These are phyloP conservation scores for Proteles cristata DNA, from an alignment of 2,113 vertebrate species.

Conservation along the genomic window DNA sequence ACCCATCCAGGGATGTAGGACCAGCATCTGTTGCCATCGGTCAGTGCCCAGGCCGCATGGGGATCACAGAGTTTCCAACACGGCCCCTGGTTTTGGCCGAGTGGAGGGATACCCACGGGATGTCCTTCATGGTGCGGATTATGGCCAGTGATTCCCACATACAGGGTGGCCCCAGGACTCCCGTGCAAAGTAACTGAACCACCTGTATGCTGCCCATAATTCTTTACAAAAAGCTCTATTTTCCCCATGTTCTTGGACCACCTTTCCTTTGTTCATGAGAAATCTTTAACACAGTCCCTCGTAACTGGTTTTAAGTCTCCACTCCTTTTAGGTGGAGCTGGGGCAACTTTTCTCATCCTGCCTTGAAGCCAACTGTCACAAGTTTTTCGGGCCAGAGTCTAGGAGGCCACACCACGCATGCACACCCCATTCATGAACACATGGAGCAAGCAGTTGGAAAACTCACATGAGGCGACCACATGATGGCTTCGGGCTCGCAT, in stretches of 20 bases:
- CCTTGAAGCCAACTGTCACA: not conserved
- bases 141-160: not conserved
- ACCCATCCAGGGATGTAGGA: not conserved
- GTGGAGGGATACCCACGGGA: not conserved
- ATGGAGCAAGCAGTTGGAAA: not conserved
- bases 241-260: not conserved
- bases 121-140: rapidly evolving
- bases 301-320: not conserved
- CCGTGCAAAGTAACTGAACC: not conserved
- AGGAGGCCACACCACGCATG: not conserved
- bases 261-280: not conserved
- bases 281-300: not conserved
- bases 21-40: not conserved
- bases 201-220: not conserved
- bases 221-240: not conserved
- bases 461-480: not conserved
- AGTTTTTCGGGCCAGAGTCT: not conserved
- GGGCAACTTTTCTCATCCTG: not conserved
- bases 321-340: not conserved
- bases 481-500: rapidly evolving
- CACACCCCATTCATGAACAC: rapidly evolving
- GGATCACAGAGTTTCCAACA: not conserved
- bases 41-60: not conserved
- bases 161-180: not conserved
- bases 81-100: rapidly evolving